Percentiles rank a stretch among this genome's conserved stretches.
Conservation (phyloP, 2,888 invertebrate genomes). For the Oasisia sp. region DNA sequence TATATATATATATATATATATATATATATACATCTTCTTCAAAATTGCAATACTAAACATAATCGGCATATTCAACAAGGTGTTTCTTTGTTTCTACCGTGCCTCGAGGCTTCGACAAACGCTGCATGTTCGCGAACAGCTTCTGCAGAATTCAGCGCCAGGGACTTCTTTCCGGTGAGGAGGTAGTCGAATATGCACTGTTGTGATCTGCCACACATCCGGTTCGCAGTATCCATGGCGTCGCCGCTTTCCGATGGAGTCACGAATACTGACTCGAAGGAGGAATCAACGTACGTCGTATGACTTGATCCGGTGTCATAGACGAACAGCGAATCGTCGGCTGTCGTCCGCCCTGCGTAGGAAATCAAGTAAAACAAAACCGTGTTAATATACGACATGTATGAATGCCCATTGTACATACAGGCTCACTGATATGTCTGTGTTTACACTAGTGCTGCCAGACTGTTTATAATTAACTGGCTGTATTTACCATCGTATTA, state of each 20-base stretch:
- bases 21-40: too few species aligned
- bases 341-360: background rate
- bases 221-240: background rate
- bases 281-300: background rate
- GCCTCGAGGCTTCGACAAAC: too few species aligned
- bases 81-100: too few species aligned
- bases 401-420: too few species aligned
- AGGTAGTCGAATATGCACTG: background rate
- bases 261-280: background rate
- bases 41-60: too few species aligned
- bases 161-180: background rate
- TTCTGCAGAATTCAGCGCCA: background rate
- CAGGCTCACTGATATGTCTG: too few species aligned
- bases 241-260: background rate
- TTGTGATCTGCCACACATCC: background rate
- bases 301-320: background rate
- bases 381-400: background rate
- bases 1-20: too few species aligned
- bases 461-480: too few species aligned
- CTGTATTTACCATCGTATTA: too few species aligned
- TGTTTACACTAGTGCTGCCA: too few species aligned
- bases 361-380: background rate
- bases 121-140: background rate
- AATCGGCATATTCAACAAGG: too few species aligned
- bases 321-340: background rate